Evolutionary conservation across 2,113 vertebrate species (phyloP), one percentile per base, ranked within the genome.

Genomic region (Crotalus tigris): DNA sequence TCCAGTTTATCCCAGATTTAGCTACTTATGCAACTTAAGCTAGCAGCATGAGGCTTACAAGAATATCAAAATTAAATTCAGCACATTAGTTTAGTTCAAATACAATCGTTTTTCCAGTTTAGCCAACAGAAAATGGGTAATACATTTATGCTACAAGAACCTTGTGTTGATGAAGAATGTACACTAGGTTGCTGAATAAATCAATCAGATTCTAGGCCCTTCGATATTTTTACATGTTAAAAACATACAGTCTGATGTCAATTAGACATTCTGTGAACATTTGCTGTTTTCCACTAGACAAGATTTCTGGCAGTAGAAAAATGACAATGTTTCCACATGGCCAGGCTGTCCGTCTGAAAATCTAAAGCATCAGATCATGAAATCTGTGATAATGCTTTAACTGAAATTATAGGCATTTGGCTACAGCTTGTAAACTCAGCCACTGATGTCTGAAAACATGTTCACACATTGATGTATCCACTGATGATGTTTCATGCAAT

Each of bases 211-310:
- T 29, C 53, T 58, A 58, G n/a, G n/a, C 75, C 33, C 75, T 89
- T 24, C 1, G 3, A 17, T 19, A 51, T 19, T 57, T 64, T 88
- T 92, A 64, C 12, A 61, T 87, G 44, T 51, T 87, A 86, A 91
- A 91, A 86, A n/a, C 55, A 91, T 23, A 57, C 53, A 91, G 49
- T 10, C 46, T 39, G 29, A 21, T 55, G 24, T 69, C 53, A n/a
- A 75, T 92, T 92, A 89, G 15, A 88, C 59, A 92, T 87, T 51
- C 55, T 59, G 26, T 89, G 61, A 89, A 89, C 61, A 92, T 75
- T 75, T 89, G 87, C 51, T 89, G n/a, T 69, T 88, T 87, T 51
- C 53, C 33, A 19, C 9, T 7, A 54, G 86, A 21, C 33, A 81
- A 24, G 51, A 89, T 89, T 92, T 26, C 61, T 89, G 61, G 61